Evolutionary conservation across 2,888 invertebrate genomes (phyloP).

Genomic region (Ypsolopha sequella): DNA sequence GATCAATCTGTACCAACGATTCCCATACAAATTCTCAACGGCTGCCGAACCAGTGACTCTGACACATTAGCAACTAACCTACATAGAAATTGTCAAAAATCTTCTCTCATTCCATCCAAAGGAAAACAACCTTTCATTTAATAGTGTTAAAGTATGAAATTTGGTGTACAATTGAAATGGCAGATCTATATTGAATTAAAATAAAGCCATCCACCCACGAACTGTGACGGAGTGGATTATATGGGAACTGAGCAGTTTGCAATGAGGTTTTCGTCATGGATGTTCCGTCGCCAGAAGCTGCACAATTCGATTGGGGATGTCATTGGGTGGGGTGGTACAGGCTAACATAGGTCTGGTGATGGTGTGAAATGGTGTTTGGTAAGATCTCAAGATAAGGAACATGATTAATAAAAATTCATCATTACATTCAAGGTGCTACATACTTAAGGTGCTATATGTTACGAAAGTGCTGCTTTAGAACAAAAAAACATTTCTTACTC

Average conservation of each 20-base stretch:
- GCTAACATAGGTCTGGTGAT: too few species aligned
- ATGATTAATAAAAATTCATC: too few species aligned
- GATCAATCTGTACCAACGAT: conserved; percentile 25
- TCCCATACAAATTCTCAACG: conserved; percentile 48
- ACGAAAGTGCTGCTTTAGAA: too few species aligned
- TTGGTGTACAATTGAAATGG: neutral
- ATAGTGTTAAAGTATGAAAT: neutral
- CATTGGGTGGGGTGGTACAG: too few species aligned
- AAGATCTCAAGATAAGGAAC: too few species aligned
- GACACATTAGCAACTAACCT: conserved; percentile 12
- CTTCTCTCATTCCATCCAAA: neutral
- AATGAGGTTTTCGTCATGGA: conserved; percentile 33
- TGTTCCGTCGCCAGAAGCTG: conserved; percentile 20
- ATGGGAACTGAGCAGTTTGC: conserved; percentile 48
- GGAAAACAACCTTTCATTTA: neutral
- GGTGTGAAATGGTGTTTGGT: too few species aligned
- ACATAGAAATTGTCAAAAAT: conserved; percentile 6
- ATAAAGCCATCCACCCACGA: conserved; percentile 4
- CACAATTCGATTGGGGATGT: too few species aligned
- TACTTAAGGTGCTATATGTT: too few species aligned
- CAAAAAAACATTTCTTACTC: too few species aligned
- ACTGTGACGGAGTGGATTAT: conserved; percentile 17
- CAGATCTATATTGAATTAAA: neutral
- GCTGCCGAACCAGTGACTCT: conserved; percentile 26
- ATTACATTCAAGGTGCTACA: too few species aligned